A percentile compares a stretch with the other conserved stretches of the same genome.
Conservation (phyloP, 2,113 vertebrate genomes). For the Phyllopteryx taeniolatus region DNA sequence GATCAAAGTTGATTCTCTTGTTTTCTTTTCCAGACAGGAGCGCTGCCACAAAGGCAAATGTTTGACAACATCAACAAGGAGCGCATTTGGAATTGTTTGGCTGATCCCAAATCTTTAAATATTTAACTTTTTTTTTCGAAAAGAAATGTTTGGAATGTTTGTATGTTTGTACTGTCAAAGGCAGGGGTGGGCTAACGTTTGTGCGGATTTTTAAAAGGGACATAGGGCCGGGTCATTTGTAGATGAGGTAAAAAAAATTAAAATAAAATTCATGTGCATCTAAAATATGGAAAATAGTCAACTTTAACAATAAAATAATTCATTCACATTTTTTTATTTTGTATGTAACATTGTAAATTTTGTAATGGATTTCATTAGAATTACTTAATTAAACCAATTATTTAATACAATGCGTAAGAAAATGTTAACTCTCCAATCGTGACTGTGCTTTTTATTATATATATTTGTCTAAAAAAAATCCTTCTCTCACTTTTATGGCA, state of each 20-base stretch:
- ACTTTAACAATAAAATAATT: not conserved
- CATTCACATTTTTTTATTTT: not conserved
- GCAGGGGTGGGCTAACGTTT: not conserved
- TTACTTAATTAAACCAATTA: no score
- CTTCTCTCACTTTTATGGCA: no score
- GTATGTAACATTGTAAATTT: no score
- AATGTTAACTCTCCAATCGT: no score
- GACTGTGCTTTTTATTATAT: no score
- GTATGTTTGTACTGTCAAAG: not conserved
- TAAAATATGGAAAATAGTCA: not conserved
- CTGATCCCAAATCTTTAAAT: not conserved
- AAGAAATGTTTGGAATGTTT: not conserved
- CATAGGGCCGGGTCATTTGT: not conserved
- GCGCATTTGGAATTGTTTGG: not conserved
- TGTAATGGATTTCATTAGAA: no score
- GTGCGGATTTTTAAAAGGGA: not conserved
- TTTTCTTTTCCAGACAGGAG: conserved; percentile 27
- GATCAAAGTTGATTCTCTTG: conserved; percentile 51
- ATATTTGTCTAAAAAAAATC: no score
- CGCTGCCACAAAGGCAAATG: not conserved
- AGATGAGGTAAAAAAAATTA: not conserved
- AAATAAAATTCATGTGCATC: not conserved
- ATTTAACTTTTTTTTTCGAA: not conserved
- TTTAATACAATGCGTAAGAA: no score
- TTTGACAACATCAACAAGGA: not conserved